Evolutionary conservation across 2,113 vertebrate genomes (phyloP).

Genomic region (Chionomys nivalis): DNA sequence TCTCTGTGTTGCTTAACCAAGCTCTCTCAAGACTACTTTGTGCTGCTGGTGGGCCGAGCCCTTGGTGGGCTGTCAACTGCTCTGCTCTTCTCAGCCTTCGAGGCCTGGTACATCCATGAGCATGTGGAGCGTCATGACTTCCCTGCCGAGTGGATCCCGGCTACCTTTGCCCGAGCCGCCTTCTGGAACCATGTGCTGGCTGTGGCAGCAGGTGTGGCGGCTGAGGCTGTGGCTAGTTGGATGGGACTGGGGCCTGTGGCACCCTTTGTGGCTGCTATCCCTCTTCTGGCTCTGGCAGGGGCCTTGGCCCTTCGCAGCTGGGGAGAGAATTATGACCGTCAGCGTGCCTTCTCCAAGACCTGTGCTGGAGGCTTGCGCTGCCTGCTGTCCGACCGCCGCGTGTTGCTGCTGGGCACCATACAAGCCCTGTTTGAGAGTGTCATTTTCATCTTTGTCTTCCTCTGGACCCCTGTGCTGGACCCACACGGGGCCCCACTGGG

Average conservation of each 20-base stretch:
- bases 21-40: conserved; percentile 94
- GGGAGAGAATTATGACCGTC: conserved; percentile 90
- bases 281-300: conserved; percentile 88
- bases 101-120: conserved; percentile 93
- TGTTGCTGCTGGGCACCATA: conserved; percentile 92
- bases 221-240: conserved; percentile 92
- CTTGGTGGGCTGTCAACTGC: conserved; percentile 94
- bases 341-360: conserved; percentile 86
- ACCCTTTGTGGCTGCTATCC: conserved; percentile 93
- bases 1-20: conserved; percentile 93
- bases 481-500: conserved; percentile 93
- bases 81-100: conserved; percentile 92
- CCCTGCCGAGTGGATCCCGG: conserved; percentile 93
- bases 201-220: conserved; percentile 90
- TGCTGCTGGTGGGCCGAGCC: conserved; percentile 90
- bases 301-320: conserved; percentile 90
- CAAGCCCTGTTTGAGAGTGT: conserved; percentile 96
- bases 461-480: conserved; percentile 96
- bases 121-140: conserved; percentile 93
- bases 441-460: conserved; percentile 96
- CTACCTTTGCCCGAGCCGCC: conserved; percentile 91
- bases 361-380: conserved; percentile 91
- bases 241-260: conserved; percentile 93
- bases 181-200: conserved; percentile 94
- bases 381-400: conserved; percentile 91